Percentiles rank a stretch among this genome's conserved stretches.
Conservation (phyloP, 2,888 invertebrate species). For the Drosophila koepferae region DNA sequence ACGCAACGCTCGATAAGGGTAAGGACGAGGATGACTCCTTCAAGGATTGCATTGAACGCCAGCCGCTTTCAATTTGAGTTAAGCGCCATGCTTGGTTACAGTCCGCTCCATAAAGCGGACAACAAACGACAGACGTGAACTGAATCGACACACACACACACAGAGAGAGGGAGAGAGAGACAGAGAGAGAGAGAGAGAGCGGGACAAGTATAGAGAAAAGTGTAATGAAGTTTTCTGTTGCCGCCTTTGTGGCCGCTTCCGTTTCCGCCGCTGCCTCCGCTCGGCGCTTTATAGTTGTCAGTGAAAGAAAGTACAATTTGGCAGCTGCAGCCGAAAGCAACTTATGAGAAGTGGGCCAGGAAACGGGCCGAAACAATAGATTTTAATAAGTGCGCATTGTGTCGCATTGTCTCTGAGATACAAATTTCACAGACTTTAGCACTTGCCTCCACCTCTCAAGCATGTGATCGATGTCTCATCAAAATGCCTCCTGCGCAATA, state of each 20-base stretch:
- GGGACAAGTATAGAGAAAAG: slow-evolving; percentile 7
- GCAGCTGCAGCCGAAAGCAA: slow-evolving; percentile 68
- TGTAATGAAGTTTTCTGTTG: slow-evolving; percentile 71
- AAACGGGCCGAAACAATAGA: slow-evolving; percentile 47
- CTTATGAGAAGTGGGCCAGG: slow-evolving; percentile 22
- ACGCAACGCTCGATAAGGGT: slow-evolving; percentile 33
- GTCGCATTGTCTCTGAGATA: slow-evolving; percentile 11
- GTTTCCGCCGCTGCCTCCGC: not conserved
- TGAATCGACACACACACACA: not conserved
- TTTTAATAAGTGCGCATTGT: slow-evolving; percentile 45
- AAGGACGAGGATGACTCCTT: slow-evolving; percentile 20
- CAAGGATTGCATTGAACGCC: slow-evolving; percentile 55
- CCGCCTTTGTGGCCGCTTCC: slow-evolving; percentile 59
- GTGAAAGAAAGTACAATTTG: slow-evolving; percentile 68
- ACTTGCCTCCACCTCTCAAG: not conserved
- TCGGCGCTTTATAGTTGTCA: slow-evolving; percentile 46
- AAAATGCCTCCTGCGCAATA: not conserved
- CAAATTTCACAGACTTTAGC: not conserved
- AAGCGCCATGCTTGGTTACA: slow-evolving; percentile 64
- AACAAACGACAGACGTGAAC: slow-evolving; percentile 28
- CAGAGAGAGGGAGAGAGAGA: not conserved
- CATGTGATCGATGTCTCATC: slow-evolving; percentile 7
- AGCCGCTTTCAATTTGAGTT: slow-evolving; percentile 72
- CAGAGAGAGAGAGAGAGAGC: not conserved
- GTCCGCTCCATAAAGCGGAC: slow-evolving; percentile 31